These are phyloP conservation scores for Dugesia japonica DNA, from an alignment of 2,888 invertebrate species.

Conservation along the genomic window DNA sequence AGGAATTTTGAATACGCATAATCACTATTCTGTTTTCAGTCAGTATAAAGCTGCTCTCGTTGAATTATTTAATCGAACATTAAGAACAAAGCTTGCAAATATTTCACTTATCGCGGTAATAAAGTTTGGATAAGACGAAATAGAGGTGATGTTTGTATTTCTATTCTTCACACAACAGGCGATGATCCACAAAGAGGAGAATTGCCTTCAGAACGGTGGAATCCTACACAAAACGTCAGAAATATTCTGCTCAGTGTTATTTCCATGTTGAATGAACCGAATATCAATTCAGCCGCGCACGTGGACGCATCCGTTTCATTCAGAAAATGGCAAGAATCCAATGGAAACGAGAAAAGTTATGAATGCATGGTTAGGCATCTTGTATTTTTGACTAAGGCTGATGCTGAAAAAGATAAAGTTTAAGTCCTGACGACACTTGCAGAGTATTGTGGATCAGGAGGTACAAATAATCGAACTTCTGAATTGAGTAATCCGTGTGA, in stretches of 20 bases:
- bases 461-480: background rate
- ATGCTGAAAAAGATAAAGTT: constrained; percentile 88
- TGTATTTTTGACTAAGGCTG: constrained; percentile 44
- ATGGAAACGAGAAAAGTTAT: constrained; percentile 90
- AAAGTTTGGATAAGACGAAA: no score
- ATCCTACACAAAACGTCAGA: constrained; percentile 63
- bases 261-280: constrained; percentile 92
- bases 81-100: no score
- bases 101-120: no score
- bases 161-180: constrained; percentile 91
- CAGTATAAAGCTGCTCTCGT: no score
- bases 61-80: no score
- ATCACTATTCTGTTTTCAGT: no score
- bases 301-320: constrained; percentile 99
- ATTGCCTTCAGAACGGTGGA: constrained; percentile 96
- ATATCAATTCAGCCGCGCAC: constrained; percentile 96
- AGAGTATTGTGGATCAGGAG: constrained; percentile 65
- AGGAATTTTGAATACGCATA: no score
- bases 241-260: constrained; percentile 94
- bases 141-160: constrained; percentile 98
- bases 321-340: constrained; percentile 89
- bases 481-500: background rate
- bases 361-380: constrained; percentile 70
- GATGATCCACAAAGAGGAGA: constrained; percentile 98
- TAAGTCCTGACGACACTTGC: constrained; percentile 87